Percentiles rank a stretch among this genome's conserved stretches.
These are phyloP conservation scores for Squalus acanthias DNA, from an alignment of 2,797 vertebrate species.

Conservation along the genomic window DNA sequence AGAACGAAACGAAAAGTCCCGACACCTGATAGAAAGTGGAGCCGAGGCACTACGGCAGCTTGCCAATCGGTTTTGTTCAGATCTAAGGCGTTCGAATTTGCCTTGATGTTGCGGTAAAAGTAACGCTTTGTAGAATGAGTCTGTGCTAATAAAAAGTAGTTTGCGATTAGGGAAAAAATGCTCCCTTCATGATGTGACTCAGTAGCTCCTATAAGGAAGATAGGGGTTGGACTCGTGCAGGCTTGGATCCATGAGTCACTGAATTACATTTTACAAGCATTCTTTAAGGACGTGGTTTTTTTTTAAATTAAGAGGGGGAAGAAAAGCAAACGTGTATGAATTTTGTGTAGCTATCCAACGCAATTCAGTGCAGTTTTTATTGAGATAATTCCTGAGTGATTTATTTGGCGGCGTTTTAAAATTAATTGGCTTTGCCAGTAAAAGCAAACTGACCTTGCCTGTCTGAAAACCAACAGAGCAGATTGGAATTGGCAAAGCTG, in stretches of 20 bases:
- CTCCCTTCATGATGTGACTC: neutral
- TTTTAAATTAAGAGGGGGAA: neutral
- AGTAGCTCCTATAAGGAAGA: neutral
- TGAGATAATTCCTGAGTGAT: neutral
- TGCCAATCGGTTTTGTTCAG: neutral
- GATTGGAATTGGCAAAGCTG: neutral
- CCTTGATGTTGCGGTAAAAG: neutral
- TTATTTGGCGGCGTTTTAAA: neutral
- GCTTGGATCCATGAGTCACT: neutral
- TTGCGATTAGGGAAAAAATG: neutral
- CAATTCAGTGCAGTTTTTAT: neutral
- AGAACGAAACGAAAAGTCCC: neutral
- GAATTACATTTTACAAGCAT: neutral
- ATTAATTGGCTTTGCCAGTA: neutral
- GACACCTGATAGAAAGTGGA: neutral
- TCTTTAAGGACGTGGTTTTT: neutral
- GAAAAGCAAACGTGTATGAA: neutral
- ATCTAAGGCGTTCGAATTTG: neutral
- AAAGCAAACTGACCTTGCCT: neutral
- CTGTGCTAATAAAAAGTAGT: neutral
- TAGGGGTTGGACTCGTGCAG: neutral
- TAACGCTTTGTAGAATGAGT: neutral
- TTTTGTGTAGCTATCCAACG: neutral
- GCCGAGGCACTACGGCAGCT: neutral
- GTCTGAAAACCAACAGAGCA: neutral